phyloP scores from a whole-genome alignment of 2,797 vertebrate species.

The Rachycentron canadum region DNA sequence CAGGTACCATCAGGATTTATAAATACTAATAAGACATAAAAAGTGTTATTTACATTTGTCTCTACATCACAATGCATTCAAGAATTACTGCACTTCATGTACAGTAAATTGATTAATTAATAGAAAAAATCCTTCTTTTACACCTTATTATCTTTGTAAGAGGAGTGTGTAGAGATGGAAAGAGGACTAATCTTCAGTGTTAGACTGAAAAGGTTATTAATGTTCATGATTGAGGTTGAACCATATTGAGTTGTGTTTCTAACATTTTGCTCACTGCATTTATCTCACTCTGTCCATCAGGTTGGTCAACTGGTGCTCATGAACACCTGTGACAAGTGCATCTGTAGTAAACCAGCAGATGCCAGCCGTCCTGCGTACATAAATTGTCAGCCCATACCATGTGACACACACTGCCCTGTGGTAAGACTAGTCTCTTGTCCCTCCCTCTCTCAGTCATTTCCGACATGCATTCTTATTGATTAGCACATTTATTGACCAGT shows the following conservation, averaged over 20 bases:
- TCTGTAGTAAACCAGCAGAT: constrained; percentile 74
- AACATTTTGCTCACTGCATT: background rate
- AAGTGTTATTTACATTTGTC: too few relatives aligned
- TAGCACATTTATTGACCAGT: background rate
- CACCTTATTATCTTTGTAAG: too few relatives aligned
- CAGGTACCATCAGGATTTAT: too few relatives aligned
- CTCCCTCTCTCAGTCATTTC: background rate
- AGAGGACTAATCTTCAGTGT: too few relatives aligned
- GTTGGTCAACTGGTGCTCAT: constrained; percentile 84
- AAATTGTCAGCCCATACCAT: constrained; percentile 80
- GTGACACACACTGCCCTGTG: constrained; percentile 78
- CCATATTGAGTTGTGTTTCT: background rate
- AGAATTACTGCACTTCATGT: too few relatives aligned
- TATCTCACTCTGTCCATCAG: constrained; percentile 46
- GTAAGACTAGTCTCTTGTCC: constrained; percentile 76
- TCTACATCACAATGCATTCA: too few relatives aligned
- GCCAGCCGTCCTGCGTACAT: constrained; percentile 71
- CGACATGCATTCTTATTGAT: background rate
- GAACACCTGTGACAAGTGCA: constrained; percentile 83
- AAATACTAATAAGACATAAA: too few relatives aligned
- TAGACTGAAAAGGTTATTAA: too few relatives aligned
- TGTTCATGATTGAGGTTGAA: background rate
- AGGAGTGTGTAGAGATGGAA: too few relatives aligned
- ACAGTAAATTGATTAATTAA: too few relatives aligned
- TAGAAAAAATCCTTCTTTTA: too few relatives aligned